phyloP scores from a whole-genome alignment of 1,140 invertebrate species.

The Hylaeus anthracinus region DNA sequence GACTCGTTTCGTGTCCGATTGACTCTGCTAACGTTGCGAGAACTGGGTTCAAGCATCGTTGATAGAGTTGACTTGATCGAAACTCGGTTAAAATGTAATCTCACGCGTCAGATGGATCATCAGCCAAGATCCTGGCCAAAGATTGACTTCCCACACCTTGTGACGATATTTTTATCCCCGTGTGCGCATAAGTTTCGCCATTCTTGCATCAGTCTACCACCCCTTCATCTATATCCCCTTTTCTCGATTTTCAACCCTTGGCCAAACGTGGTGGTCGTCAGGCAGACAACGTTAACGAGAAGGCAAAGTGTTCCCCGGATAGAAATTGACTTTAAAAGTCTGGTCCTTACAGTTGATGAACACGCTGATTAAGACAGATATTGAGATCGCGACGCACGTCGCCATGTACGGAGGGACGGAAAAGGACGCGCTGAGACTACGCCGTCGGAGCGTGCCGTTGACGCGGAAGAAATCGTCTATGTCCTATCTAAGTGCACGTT shows the following conservation, averaged over 20 bases:
- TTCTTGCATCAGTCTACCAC: constrained; percentile 8
- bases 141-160: constrained; percentile 4
- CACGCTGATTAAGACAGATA: constrained; percentile 90
- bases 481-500: constrained; percentile 79
- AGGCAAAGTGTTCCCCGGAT: neutral
- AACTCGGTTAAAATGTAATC: neutral
- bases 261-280: constrained; percentile 35
- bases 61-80: constrained; percentile 1
- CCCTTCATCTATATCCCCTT: neutral
- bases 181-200: constrained; percentile 30
- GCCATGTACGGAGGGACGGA: constrained; percentile 80
- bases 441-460: constrained; percentile 77
- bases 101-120: constrained; percentile 13
- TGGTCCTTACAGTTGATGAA: constrained; percentile 87
- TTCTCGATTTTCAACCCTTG: constrained; percentile 22
- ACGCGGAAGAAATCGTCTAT: constrained; percentile 81
- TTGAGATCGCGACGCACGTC: constrained; percentile 86
- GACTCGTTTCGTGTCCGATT: neutral
- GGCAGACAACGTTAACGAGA: constrained; percentile 25
- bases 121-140: constrained; percentile 5
- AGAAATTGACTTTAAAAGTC: constrained; percentile 65
- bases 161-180: constrained; percentile 14
- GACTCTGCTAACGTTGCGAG: neutral
- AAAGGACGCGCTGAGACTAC: constrained; percentile 78
- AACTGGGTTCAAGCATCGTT: neutral